These are phyloP conservation scores for Pantala flavescens DNA, from an alignment of 1,140 invertebrate species.

Conservation along the genomic window DNA sequence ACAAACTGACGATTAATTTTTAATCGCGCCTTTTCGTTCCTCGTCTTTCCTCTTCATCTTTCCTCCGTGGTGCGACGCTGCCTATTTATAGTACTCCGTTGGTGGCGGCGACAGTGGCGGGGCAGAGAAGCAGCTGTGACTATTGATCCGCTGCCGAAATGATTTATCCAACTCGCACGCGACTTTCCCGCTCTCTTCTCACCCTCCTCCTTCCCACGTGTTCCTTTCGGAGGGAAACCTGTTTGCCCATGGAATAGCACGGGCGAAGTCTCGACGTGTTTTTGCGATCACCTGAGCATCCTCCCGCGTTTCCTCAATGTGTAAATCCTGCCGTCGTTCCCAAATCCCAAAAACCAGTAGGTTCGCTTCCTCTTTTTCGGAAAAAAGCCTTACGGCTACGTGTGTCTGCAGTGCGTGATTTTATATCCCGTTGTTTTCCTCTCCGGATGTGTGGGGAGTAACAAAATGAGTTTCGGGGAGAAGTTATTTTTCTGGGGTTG, in stretches of 20 bases:
- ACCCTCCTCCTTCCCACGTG: not conserved
- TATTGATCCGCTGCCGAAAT: slow-evolving; percentile 5
- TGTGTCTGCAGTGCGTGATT: too few species aligned
- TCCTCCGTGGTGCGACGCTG: too few species aligned
- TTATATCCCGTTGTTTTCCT: too few species aligned
- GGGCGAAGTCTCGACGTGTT: not conserved
- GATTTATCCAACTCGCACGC: not conserved
- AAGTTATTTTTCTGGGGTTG: too few species aligned
- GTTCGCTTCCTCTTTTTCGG: too few species aligned
- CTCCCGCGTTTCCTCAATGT: not conserved
- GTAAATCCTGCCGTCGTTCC: not conserved
- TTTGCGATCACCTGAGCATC: not conserved
- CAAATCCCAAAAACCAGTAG: not conserved
- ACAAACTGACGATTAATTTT: too few species aligned
- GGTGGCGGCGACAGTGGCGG: not conserved
- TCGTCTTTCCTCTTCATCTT: too few species aligned
- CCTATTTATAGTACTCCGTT: not conserved
- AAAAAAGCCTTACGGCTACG: too few species aligned
- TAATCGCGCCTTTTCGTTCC: too few species aligned
- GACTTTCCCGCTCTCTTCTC: not conserved
- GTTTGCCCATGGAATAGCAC: not conserved
- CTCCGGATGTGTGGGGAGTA: too few species aligned
- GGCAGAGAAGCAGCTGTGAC: not conserved
- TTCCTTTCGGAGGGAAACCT: not conserved
- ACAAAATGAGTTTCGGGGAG: too few species aligned